These are phyloP conservation scores for Sardina pilchardus DNA, from an alignment of 2,113 vertebrate genomes.

Conservation along the genomic window DNA sequence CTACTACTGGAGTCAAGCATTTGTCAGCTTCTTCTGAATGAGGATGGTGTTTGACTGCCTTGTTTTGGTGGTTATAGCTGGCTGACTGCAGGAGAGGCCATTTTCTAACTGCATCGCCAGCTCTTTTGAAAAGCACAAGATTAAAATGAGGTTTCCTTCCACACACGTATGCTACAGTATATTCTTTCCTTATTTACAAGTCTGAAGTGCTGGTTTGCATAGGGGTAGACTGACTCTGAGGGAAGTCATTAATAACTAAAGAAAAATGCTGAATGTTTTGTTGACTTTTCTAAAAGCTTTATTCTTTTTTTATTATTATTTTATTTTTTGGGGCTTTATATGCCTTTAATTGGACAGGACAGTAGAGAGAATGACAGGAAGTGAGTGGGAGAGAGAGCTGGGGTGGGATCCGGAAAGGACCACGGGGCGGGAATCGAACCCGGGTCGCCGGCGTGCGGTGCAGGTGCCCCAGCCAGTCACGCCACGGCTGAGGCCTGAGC, in stretches of 20 bases:
- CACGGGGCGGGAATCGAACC: too few species aligned
- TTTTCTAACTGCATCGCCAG: background rate
- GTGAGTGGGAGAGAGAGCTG: too few species aligned
- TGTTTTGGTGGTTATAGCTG: background rate
- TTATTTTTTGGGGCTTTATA: too few species aligned
- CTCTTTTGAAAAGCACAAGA: slow-evolving; percentile 2
- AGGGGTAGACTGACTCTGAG: background rate
- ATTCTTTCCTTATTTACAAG: background rate
- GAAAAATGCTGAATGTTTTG: background rate
- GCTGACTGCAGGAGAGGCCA: background rate
- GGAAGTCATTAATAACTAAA: background rate
- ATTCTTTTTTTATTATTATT: background rate
- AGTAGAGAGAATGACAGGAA: too few species aligned
- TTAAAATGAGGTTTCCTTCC: background rate
- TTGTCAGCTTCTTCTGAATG: slow-evolving; percentile 33
- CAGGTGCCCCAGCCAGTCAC: too few species aligned
- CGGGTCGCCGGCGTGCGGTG: too few species aligned
- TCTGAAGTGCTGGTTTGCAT: background rate
- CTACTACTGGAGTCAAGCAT: slow-evolving; percentile 37
- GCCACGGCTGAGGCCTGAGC: too few species aligned
- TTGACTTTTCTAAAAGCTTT: background rate
- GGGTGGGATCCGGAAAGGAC: too few species aligned
- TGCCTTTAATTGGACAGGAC: too few species aligned
- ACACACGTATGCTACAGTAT: background rate
- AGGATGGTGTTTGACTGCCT: background rate